Evolutionary conservation across 1,140 invertebrate species (phyloP).

Genomic region (Ostrea denselamellosa): DNA sequence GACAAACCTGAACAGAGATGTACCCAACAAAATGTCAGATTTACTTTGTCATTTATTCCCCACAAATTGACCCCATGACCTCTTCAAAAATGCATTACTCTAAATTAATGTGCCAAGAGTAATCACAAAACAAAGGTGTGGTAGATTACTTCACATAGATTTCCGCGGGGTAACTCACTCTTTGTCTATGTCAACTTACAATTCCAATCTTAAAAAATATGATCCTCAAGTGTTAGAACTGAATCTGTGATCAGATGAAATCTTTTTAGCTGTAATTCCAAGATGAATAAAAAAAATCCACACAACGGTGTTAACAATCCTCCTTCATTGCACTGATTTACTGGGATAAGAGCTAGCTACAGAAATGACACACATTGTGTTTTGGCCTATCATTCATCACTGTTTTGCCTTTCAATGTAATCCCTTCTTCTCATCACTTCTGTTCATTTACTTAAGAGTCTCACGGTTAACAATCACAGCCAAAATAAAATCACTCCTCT

Average conservation of each 20-base stretch:
- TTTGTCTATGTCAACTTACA: constrained; percentile 2
- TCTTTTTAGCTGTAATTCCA: neutral
- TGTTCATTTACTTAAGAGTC: neutral
- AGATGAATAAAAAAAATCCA: neutral
- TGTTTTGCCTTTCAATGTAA: neutral
- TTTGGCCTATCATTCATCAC: constrained; percentile 32
- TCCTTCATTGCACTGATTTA: neutral
- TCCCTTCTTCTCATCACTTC: neutral
- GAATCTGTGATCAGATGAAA: neutral
- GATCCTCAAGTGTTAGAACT: neutral
- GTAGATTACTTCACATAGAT: neutral
- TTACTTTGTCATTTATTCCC: neutral
- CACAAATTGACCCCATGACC: neutral
- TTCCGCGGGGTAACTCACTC: neutral
- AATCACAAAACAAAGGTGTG: neutral
- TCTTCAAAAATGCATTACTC: neutral
- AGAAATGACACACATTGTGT: constrained; percentile 29
- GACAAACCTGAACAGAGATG: constrained; percentile 4
- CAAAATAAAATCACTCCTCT: neutral
- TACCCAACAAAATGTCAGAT: neutral
- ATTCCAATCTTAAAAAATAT: neutral
- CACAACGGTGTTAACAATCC: neutral
- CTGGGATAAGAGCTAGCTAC: neutral
- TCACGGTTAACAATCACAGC: neutral
- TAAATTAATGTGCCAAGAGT: constrained; percentile 13